These are phyloP conservation scores for Dolichotis patagonum DNA, from an alignment of 2,113 vertebrate genomes.

Conservation along the genomic window DNA sequence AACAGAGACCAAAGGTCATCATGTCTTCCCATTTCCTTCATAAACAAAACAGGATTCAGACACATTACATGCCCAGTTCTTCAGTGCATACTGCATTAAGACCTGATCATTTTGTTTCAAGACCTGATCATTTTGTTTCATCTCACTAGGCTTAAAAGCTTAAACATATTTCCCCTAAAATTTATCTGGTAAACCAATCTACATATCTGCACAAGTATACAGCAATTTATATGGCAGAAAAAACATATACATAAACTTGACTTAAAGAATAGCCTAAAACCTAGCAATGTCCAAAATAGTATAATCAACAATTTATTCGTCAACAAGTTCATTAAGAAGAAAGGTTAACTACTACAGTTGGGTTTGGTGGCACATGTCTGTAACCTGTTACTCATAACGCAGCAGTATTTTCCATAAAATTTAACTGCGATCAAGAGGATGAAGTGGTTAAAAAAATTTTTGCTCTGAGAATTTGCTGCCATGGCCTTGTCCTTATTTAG, in stretches of 20 bases:
- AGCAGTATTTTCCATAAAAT: conserved; percentile 26
- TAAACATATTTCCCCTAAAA: conserved; percentile 59
- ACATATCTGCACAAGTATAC: not conserved
- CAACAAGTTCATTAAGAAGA: conserved; percentile 33
- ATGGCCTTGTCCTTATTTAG: not conserved
- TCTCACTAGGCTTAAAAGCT: not conserved
- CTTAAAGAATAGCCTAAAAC: conserved; percentile 26
- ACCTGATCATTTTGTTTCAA: not conserved
- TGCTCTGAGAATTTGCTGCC: not conserved
- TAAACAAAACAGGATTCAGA: conserved; percentile 78
- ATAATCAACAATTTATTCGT: not conserved
- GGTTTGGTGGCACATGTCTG: not conserved
- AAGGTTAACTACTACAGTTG: not conserved
- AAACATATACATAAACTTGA: not conserved
- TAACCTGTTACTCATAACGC: not conserved
- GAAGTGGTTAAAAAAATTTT: not conserved
- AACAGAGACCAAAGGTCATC: conserved; percentile 99
- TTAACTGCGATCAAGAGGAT: not conserved
- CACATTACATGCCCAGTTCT: not conserved
- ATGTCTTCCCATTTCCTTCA: conserved; percentile 98
- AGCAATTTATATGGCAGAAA: not conserved
- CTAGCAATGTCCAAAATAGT: conserved; percentile 39
- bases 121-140: not conserved
- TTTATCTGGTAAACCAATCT: conserved; percentile 30
- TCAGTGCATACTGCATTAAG: not conserved